Conservation (phyloP, 2,888 invertebrate genomes). For the Craniophora ligustri region DNA sequence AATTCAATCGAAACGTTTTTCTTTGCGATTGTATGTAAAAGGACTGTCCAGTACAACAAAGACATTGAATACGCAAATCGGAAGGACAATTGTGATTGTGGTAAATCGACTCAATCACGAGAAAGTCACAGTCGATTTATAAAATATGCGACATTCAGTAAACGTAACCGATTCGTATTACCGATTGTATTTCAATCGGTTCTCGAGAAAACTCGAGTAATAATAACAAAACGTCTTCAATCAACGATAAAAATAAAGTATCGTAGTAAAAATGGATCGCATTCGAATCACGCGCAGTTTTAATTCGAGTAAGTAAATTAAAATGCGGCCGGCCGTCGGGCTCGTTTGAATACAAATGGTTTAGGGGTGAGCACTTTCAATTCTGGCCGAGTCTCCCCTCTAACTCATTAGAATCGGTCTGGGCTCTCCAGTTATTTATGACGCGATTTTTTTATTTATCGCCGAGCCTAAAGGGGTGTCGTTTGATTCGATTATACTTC, state of each 20-base stretch:
- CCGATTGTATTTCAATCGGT: conserved; percentile 62
- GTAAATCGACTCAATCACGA: conserved; percentile 69
- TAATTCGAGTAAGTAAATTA: conserved; percentile 88
- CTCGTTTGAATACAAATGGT: conserved; percentile 87
- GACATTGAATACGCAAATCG: conserved; percentile 65
- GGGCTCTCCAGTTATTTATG: conserved; percentile 75
- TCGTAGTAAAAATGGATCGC: conserved; percentile 73
- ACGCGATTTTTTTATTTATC: conserved; percentile 73
- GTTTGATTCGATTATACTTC: conserved; percentile 70
- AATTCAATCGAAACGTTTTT: conserved; percentile 39
- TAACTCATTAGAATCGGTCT: conserved; percentile 78
- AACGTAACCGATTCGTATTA: conserved; percentile 56
- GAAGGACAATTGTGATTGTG: conserved; percentile 70
- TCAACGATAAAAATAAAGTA: conserved; percentile 85
- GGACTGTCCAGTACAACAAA: conserved; percentile 45
- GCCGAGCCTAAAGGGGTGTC: conserved; percentile 69
- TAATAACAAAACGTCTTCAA: conserved; percentile 80
- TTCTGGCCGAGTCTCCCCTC: conserved; percentile 66
- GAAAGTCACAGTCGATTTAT: conserved; percentile 73
- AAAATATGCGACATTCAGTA: conserved; percentile 70
- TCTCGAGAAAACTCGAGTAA: conserved; percentile 56
- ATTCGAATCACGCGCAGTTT: conserved; percentile 87
- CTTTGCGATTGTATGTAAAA: conserved; percentile 27
- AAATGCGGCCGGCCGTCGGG: conserved; percentile 80
- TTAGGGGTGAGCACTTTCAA: conserved; percentile 79